Base-by-base conservation (phyloP, 2,113 vertebrate genomes). In the Gallinago undulata region DNA sequence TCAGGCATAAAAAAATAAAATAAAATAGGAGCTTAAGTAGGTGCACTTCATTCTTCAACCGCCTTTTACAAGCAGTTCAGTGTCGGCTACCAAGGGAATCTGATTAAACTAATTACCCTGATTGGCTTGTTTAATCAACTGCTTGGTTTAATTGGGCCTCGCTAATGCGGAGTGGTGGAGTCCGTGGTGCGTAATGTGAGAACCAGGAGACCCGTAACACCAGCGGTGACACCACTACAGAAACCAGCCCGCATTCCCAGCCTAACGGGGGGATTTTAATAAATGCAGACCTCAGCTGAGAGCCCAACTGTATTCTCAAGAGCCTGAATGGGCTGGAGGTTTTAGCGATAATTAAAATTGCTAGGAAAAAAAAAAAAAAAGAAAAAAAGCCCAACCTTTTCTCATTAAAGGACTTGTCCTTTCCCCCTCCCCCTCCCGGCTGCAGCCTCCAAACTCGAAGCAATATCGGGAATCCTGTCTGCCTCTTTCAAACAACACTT, bases 31-130 rank as follows among this genome's bases (percentile, higher is more conserved):
- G 94, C 96, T 96, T 97, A 96, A 96, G 98, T 98, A 98, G 98
- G 97, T 98, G 98, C 97, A 97, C 97, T 95, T 95, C 98, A 98
- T 99, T 99, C 98, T 99, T 98, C 97, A 94, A 96, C 98, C 93
- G 97, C 97, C 97, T 98, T 98, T 98, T 97, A 98, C 96, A 98
- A 98, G 96, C 91, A 37, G 96, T 96, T 92, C 97, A 96, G 97
- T 96, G 96, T 97, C 93, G 98, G 97, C 98, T 97, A 98, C 98
- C 88, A 93, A 90, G 98, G 97, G 98, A 98, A 97, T 98, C 97
- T 98, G 98, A 98, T 98, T 98, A 98, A 98, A 99, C 98, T 98
- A 98, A 98, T 98, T 98, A 98, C 97, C 94, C 97, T 97, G 97
- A 98, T 98, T 98, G 98, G 98, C 98, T 98, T 97, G 97, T 97